Conservation (phyloP, 2,888 invertebrate species). For the Lottia gigantea region DNA sequence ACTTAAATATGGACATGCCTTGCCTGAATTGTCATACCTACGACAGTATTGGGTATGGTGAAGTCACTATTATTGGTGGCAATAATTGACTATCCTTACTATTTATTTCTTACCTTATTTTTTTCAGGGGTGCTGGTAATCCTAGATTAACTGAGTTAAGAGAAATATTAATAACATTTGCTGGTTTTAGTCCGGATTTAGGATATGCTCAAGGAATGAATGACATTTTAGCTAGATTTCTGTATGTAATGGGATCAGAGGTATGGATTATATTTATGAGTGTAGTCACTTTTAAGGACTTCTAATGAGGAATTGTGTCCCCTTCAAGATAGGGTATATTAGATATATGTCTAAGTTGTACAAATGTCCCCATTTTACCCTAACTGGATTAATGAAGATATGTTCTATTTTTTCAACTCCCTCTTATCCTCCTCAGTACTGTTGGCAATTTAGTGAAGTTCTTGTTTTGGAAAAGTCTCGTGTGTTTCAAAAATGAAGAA, state of each 20-base stretch:
- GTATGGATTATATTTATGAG: conserved; percentile 36
- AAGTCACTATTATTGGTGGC: not conserved
- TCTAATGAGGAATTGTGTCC: too few species aligned
- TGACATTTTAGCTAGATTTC: conserved; percentile 64
- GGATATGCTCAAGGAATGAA: conserved; percentile 69
- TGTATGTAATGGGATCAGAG: conserved; percentile 65
- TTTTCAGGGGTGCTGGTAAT: conserved; percentile 49
- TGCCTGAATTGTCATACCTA: not conserved
- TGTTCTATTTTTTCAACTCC: too few species aligned
- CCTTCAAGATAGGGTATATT: too few species aligned
- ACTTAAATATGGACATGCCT: too few species aligned
- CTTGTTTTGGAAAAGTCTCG: too few species aligned
- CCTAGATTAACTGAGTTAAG: conserved; percentile 55
- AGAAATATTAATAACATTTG: conserved; percentile 62
- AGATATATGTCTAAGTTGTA: too few species aligned
- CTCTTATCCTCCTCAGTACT: too few species aligned
- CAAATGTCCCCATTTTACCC: not conserved
- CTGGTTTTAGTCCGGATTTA: conserved; percentile 57
- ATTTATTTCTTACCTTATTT: not conserved
- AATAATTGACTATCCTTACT: too few species aligned
- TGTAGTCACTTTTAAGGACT: too few species aligned
- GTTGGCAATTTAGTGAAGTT: too few species aligned
- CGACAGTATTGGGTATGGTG: not conserved
- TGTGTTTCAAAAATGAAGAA: too few species aligned
- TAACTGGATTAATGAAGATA: not conserved